Conservation (phyloP, 1,140 invertebrate species). For the Whitmania pigra region DNA sequence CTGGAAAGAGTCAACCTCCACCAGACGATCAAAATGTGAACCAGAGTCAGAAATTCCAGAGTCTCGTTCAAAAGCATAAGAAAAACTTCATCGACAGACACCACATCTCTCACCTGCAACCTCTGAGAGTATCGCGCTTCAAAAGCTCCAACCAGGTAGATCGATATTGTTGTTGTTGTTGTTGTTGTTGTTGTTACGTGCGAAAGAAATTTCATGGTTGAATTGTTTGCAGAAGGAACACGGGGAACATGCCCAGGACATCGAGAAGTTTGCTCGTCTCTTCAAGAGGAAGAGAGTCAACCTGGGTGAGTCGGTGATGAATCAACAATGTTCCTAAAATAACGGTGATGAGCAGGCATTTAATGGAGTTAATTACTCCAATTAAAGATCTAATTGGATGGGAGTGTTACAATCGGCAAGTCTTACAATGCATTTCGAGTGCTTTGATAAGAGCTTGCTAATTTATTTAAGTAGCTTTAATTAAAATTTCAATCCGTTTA, state of each 20-base stretch:
- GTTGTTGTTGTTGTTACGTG: no score
- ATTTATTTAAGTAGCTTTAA: background rate
- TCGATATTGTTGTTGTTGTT: no score
- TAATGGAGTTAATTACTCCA: no score
- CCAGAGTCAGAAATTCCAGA: slow-evolving; percentile 2
- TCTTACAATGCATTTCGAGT: background rate
- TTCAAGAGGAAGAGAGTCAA: slow-evolving; percentile 98
- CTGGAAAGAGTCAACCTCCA: no score
- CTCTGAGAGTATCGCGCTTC: background rate
- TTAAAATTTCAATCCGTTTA: background rate
- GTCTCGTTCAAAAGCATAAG: slow-evolving; percentile 3
- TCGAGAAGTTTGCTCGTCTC: slow-evolving; percentile 97
- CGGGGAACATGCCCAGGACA: slow-evolving; percentile 58
- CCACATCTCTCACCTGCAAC: background rate
- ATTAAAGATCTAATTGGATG: no score
- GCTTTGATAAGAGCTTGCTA: slow-evolving; percentile 3
- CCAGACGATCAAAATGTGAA: background rate
- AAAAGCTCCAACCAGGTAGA: slow-evolving; percentile 6
- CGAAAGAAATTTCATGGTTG: background rate
- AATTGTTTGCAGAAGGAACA: slow-evolving; percentile 9
- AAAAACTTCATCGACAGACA: background rate
- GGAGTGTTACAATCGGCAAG: no score
- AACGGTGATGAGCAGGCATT: no score
- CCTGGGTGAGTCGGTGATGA: slow-evolving; percentile 52
- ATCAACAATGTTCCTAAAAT: background rate